Evolutionary conservation across 1,140 invertebrate genomes (phyloP), one percentile per base, ranked within the genome.

Genomic region (Drosophila sproati): DNA sequence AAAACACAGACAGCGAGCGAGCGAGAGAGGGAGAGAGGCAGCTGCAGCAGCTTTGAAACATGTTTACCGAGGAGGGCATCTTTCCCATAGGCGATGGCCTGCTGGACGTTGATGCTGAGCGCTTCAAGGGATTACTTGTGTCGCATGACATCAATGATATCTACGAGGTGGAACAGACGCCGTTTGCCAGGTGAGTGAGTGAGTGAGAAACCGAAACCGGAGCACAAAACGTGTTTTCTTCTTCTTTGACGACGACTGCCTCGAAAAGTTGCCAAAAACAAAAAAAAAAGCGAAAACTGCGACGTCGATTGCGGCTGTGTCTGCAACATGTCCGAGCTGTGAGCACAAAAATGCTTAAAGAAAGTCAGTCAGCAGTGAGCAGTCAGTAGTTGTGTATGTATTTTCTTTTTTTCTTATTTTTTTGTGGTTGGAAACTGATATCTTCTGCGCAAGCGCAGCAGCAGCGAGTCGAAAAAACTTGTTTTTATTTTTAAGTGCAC

Each of bases 151-250:
- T 95, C 92, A 94, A 94, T 76, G 94, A 95, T 81, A 94, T 95
- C 67, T 95, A 95, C 92, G 94, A 95, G 91, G 94, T 95, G 80
- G 95, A 95, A 88, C 95, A 95, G 89, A 95, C 94, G 91, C 95
- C 95, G 78, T 95, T 95, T 94, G 95, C 95, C 93, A 95, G 95
- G 95, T 95, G 92, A 91, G 92, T 78, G 74, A 43, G 20, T 20
- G 20, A 43, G 37, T 31, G 61, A 43, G 39, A 57, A 59, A 57
- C 59, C 52, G 57, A 57, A 59, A 57, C 59, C 59, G 57, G 37
- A 59, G 56, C 56, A 55, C 31, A 34, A 75, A 75, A 69, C 71
- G 63, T 73, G 77, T 75, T 73, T 64, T 41, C 57, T 12, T 71
- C 67, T 60, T 37, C 35, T 47, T 54, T 20, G 20, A 20, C 20